A percentile compares a stretch with the other conserved stretches of the same genome.
These are phyloP conservation scores for Bombus superbus DNA, from an alignment of 1,140 invertebrate genomes.

Conservation along the genomic window DNA sequence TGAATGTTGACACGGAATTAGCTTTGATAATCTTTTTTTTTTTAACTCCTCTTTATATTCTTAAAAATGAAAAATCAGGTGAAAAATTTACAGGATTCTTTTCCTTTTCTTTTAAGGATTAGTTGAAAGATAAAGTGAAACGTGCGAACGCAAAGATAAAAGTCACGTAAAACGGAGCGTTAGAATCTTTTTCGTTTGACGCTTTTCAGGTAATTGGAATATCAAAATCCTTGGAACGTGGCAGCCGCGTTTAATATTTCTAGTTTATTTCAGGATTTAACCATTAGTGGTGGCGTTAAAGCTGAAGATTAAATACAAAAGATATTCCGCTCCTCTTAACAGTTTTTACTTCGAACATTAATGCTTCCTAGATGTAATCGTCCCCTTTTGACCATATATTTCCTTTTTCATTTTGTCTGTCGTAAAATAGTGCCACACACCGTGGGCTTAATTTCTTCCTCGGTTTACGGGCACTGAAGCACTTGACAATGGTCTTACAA, in stretches of 20 bases:
- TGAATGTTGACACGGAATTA: neutral
- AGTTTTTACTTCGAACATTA: neutral
- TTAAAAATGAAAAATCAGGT: neutral
- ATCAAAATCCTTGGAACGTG: neutral
- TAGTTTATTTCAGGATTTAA: neutral
- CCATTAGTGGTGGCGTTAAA: too few species aligned
- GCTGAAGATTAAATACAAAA: neutral
- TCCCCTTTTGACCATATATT: neutral
- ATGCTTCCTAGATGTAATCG: neutral
- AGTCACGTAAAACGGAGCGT: neutral
- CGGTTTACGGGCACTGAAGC: neutral
- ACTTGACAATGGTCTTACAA: slow-evolving; percentile 35
- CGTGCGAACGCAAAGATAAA: neutral
- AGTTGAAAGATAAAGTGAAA: neutral
- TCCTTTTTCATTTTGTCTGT: neutral
- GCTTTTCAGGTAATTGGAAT: neutral
- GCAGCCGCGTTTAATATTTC: too few species aligned
- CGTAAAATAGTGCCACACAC: neutral
- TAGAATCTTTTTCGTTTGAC: too few species aligned
- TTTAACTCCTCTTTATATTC: neutral
- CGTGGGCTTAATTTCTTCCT: neutral
- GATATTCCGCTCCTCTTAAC: neutral
- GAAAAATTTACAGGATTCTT: neutral
- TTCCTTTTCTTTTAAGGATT: neutral
- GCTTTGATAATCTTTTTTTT: too few species aligned